A percentile compares a stretch with the other conserved stretches of the same genome.
Conservation (phyloP, 2,797 vertebrate genomes). For the Syndactyla subalaris region DNA sequence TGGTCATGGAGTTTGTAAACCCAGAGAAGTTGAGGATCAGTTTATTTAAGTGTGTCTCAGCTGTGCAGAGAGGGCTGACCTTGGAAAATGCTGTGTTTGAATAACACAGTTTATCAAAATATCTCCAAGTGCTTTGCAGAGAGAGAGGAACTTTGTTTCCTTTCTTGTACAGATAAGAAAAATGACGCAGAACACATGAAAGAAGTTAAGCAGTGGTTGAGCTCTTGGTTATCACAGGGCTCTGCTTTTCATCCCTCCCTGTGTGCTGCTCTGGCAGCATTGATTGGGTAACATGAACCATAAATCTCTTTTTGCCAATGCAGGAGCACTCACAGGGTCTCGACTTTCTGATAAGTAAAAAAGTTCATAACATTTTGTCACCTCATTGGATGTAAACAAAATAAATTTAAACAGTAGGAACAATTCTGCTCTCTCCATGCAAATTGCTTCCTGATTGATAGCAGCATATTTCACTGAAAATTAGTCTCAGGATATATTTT, state of each 20-base stretch:
- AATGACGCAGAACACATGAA: not conserved
- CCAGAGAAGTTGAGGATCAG: not conserved
- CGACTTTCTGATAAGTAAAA: not conserved
- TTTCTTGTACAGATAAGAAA: not conserved
- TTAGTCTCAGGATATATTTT: not conserved
- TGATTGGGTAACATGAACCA: not conserved
- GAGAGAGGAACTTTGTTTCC: not conserved
- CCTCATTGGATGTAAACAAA: not conserved
- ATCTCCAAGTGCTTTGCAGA: not conserved
- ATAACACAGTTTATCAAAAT: not conserved
- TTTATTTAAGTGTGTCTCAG: not conserved
- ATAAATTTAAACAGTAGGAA: not conserved
- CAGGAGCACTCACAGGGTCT: not conserved
- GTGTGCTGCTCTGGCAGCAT: not conserved
- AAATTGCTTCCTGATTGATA: not conserved
- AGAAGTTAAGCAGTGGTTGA: not conserved
- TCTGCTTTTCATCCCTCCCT: not conserved
- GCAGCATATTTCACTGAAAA: not conserved
- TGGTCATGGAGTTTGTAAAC: no score
- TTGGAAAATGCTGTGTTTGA: slow-evolving; percentile 17
- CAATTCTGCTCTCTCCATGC: fast-evolving
- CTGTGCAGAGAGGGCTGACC: not conserved
- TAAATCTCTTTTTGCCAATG: not conserved
- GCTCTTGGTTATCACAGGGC: not conserved
- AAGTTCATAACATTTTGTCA: not conserved